Evolutionary conservation across 2,888 invertebrate genomes (phyloP).

Genomic region (Mythimna impura): DNA sequence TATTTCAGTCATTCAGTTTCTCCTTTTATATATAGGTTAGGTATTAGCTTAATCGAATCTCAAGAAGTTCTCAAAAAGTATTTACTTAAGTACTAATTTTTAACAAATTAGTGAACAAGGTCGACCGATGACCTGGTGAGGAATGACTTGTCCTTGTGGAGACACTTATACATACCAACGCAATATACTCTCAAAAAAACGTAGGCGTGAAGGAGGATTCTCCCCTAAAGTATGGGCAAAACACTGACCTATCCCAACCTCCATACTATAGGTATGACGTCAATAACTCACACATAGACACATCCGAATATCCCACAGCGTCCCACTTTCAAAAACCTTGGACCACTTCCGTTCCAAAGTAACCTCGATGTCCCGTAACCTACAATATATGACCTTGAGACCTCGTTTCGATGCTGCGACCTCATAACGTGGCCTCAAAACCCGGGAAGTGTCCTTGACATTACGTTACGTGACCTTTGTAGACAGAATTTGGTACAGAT

Average conservation of each 20-base stretch:
- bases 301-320: constrained; percentile 19
- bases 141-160: too few relatives aligned
- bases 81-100: too few relatives aligned
- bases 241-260: background rate
- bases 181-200: too few relatives aligned
- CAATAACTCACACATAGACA: background rate
- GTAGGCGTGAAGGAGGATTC: too few relatives aligned
- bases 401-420: constrained; percentile 58
- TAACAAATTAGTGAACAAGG: too few relatives aligned
- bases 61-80: too few relatives aligned
- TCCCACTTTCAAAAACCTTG: constrained; percentile 54
- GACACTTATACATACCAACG: too few relatives aligned
- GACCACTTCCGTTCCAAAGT: constrained; percentile 45
- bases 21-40: too few relatives aligned
- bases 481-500: constrained; percentile 31
- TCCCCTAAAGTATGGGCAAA: background rate
- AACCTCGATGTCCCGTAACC: constrained; percentile 60
- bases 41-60: too few relatives aligned
- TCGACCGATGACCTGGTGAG: too few relatives aligned
- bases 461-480: constrained; percentile 44
- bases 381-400: constrained; percentile 55
- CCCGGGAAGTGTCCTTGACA: constrained; percentile 60
- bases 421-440: constrained; percentile 59
- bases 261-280: background rate
- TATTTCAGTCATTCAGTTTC: too few relatives aligned